Evolutionary conservation across 2,113 vertebrate genomes (phyloP).

Genomic region (Siniperca knerii): DNA sequence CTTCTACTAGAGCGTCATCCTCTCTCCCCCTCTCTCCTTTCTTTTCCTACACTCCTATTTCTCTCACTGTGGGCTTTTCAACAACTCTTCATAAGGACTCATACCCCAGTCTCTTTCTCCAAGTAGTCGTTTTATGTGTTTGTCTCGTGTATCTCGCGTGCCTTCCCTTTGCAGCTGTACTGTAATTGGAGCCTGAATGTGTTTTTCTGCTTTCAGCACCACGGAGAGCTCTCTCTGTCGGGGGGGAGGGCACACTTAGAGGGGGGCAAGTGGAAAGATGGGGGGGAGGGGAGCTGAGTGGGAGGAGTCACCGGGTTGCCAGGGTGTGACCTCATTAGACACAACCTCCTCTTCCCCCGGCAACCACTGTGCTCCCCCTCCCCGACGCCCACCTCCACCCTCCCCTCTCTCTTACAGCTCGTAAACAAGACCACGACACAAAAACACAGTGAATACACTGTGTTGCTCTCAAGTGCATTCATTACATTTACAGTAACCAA

Average conservation of each 20-base stretch:
- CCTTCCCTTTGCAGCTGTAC: constrained; percentile 44
- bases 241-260: constrained; percentile 60
- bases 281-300: constrained; percentile 33
- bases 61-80: constrained; percentile 40
- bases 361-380: constrained; percentile 66
- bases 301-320: constrained; percentile 78
- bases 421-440: constrained; percentile 81
- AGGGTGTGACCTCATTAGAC: constrained; percentile 86
- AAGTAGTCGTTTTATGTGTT: constrained; percentile 34
- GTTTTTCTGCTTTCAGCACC: constrained; percentile 84
- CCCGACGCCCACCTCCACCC: constrained; percentile 12
- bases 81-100: constrained; percentile 20
- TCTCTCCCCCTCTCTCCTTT: constrained; percentile 32
- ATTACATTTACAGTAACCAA: constrained; percentile 51
- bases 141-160: constrained; percentile 30
- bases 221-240: constrained; percentile 81
- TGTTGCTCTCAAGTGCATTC: constrained; percentile 68
- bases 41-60: constrained; percentile 29
- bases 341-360: constrained; percentile 77
- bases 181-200: constrained; percentile 51
- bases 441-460: constrained; percentile 64
- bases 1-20: constrained; percentile 63
- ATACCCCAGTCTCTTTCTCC: background rate
- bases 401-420: constrained; percentile 58
- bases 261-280: constrained; percentile 55